A percentile compares a stretch with the other conserved stretches of the same genome.
Evolutionary conservation across 2,888 invertebrate species (phyloP).

Genomic region (Trissoscelio sp.): DNA sequence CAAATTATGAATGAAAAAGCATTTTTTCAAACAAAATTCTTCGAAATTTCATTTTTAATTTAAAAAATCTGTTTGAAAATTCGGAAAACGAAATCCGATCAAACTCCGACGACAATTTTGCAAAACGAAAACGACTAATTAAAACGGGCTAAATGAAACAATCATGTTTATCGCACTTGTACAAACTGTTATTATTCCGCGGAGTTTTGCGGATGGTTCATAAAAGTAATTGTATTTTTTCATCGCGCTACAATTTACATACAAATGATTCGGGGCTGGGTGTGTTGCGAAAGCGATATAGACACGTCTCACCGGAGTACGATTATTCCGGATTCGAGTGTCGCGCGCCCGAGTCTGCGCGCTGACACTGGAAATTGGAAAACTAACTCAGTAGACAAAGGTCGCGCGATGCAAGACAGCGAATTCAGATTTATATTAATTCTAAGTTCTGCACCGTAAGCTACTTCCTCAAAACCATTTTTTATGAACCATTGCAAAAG

Average conservation of each 20-base stretch:
- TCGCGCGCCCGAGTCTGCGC: constrained; percentile 33
- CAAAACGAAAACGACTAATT: too few species aligned
- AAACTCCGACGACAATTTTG: too few species aligned
- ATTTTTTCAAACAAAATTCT: too few species aligned
- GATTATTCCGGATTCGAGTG: constrained; percentile 48
- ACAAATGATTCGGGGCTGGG: constrained; percentile 51
- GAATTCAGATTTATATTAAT: constrained; percentile 53
- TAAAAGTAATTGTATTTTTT: constrained; percentile 62
- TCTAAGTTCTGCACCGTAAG: background rate
- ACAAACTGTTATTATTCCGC: constrained; percentile 53
- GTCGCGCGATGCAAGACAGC: constrained; percentile 27
- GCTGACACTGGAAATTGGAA: constrained; percentile 38
- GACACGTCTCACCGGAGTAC: constrained; percentile 46
- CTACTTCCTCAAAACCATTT: constrained; percentile 20
- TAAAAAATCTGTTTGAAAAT: too few species aligned
- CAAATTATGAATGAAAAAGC: too few species aligned
- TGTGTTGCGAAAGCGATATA: constrained; percentile 45
- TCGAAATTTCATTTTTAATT: too few species aligned
- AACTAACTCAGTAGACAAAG: constrained; percentile 41
- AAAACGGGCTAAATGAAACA: constrained; percentile 52
- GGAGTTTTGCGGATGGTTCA: constrained; percentile 47
- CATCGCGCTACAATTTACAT: constrained; percentile 60
- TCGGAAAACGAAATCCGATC: too few species aligned
- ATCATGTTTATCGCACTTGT: constrained; percentile 54
- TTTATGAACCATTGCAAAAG: constrained; percentile 18